A percentile compares a stretch with the other conserved stretches of the same genome.
phyloP scores from a whole-genome alignment of 2,797 vertebrate species.

The Rhincodon typus region DNA sequence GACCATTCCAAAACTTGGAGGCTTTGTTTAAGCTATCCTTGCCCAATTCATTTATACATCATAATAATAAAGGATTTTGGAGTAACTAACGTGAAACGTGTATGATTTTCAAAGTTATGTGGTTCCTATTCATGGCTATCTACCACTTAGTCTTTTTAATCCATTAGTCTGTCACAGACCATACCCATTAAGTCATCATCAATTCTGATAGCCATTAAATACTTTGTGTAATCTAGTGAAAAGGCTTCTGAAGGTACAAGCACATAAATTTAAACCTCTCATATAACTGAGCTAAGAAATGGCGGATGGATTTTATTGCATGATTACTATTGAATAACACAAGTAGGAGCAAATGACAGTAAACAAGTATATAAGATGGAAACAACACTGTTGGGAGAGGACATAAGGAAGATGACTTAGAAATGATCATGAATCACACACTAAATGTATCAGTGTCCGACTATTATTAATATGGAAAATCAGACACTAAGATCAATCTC shows the following conservation, averaged over 20 bases:
- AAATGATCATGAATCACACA: not conserved
- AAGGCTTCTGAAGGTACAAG: not conserved
- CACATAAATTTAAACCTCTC: not conserved
- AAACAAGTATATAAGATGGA: not conserved
- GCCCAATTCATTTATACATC: not conserved
- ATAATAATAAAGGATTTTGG: not conserved
- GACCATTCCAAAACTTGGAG: not conserved
- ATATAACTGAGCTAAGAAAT: not conserved
- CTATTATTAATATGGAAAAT: not conserved
- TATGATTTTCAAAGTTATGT: not conserved
- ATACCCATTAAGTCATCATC: not conserved
- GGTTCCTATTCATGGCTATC: not conserved
- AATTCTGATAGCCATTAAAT: not conserved
- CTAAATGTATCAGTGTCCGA: not conserved
- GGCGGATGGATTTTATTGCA: not conserved
- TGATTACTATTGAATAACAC: not conserved
- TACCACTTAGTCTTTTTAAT: not conserved
- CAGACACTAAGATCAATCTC: not conserved
- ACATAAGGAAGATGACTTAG: not conserved
- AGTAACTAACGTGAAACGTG: not conserved
- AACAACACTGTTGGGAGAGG: not conserved
- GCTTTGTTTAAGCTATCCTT: not conserved
- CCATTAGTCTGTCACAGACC: not conserved
- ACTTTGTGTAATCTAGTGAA: not conserved
- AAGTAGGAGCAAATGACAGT: not conserved